Conservation (phyloP, 2,888 invertebrate species). For the Clanis bilineata region DNA sequence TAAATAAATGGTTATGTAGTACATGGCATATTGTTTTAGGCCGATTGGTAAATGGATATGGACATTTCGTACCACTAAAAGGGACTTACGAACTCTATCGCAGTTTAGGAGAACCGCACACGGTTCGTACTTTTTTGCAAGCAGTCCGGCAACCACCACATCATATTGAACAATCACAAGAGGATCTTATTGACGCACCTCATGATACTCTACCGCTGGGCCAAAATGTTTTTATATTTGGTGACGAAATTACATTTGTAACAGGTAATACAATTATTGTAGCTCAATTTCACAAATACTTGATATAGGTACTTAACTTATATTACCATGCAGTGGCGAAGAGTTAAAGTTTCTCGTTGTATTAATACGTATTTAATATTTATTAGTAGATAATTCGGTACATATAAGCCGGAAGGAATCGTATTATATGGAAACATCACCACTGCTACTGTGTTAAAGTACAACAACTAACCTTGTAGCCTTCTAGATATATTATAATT, state of each 20-base stretch:
- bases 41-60: conserved; percentile 53
- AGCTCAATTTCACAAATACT: too few relatives aligned
- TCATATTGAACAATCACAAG: conserved; percentile 36
- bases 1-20: too few relatives aligned
- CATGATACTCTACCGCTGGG: conserved; percentile 47
- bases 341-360: too few relatives aligned
- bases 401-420: too few relatives aligned
- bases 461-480: too few relatives aligned
- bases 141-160: conserved; percentile 54
- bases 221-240: conserved; percentile 59
- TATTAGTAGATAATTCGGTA: too few relatives aligned
- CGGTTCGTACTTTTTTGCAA: conserved; percentile 61
- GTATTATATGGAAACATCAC: too few relatives aligned
- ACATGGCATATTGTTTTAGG: conserved; percentile 47
- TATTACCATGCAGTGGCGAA: too few relatives aligned
- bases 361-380: too few relatives aligned
- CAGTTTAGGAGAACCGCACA: conserved; percentile 71
- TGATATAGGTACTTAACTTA: too few relatives aligned
- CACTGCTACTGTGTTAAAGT: too few relatives aligned
- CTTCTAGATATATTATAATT: too few relatives aligned
- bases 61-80: conserved; percentile 65
- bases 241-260: conserved; percentile 58
- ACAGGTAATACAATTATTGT: conserved; percentile 39
- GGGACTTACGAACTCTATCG: conserved; percentile 69
- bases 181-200: conserved; percentile 40